Evolutionary conservation across 2,888 invertebrate species (phyloP), one percentile per base, ranked within the genome.

Genomic region (Athalia rosae): DNA sequence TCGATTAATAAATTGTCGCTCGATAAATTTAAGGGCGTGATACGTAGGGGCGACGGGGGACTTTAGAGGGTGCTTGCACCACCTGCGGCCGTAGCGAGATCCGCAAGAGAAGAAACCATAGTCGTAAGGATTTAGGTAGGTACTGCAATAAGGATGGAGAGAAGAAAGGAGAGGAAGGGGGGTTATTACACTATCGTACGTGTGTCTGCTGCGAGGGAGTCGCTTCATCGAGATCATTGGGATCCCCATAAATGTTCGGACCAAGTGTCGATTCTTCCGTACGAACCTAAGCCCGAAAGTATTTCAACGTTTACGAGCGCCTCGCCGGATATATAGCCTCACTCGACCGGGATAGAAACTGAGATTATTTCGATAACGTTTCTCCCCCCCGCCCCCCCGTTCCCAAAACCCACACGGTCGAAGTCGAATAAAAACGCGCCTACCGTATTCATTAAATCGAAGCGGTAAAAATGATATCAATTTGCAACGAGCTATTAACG

Each of bases 171-270:
- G 28, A 28, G n/a, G n/a, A 28, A 28, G 28, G 28, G 2, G 28
- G 28, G 28, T 28, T 28, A 28, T 28, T 28, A 28, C 28, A 28
- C 28, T 0, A 2, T 28, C 2, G 28, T 28, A 28, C 28, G 28
- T 28, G 28, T 28, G 28, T 28, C 28, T 64, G 41, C 61, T 61
- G 45, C 64, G 11, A 28, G 28, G 7, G 50, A 50, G 50, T 11
- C 11, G 8, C 45, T 62, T 58, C 47, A 48, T 53, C 67, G n/a
- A 15, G 67, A 67, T 67, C 67, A 48, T 66, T 50, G 41, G 59
- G 74, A 74, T 73, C 63, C 73, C 77, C 77, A 77, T 77, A 77
- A 77, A 77, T 77, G 77, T 77, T 63, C 77, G 13, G 74, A 62
- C 59, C 50, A 63, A 77, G 77, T 77, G 77, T 71, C 77, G 77